These are phyloP conservation scores for Nemoura dubitans DNA, from an alignment of 2,888 invertebrate species.

Conservation along the genomic window DNA sequence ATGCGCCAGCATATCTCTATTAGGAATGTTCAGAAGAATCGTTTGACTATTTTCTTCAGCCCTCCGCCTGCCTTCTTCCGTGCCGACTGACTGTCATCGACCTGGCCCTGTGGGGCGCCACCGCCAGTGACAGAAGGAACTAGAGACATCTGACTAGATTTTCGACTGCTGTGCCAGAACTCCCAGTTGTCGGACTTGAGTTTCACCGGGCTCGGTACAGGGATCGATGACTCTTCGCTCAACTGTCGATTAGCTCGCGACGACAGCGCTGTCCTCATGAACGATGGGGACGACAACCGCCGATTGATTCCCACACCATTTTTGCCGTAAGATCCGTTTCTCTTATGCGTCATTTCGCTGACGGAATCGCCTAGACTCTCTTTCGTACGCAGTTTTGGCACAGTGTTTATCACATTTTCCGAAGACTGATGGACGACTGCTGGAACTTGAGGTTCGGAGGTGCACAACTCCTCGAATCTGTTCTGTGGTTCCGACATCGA, in stretches of 20 bases:
- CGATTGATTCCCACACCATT: neutral
- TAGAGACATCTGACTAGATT: constrained; percentile 52
- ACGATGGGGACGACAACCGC: constrained; percentile 56
- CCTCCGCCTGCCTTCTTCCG: constrained; percentile 69
- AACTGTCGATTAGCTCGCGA: constrained; percentile 53
- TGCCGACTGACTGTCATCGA: constrained; percentile 45
- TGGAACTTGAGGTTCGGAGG: neutral
- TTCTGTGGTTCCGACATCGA: neutral
- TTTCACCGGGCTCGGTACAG: constrained; percentile 48
- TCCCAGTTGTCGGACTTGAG: constrained; percentile 58
- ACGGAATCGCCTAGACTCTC: neutral
- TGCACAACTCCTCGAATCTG: neutral
- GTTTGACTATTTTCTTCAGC: constrained; percentile 80
- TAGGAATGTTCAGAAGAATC: constrained; percentile 71
- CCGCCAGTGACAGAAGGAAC: constrained; percentile 31
- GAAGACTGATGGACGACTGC: neutral
- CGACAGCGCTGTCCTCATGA: constrained; percentile 61
- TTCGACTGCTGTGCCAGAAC: constrained; percentile 53
- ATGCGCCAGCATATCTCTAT: neutral
- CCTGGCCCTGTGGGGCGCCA: neutral
- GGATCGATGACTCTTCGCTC: constrained; percentile 26
- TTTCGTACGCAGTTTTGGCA: constrained; percentile 27
- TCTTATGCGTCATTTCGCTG: neutral
- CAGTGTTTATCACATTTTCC: constrained; percentile 24
- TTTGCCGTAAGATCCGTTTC: constrained; percentile 34